phyloP scores from a whole-genome alignment of 2,113 vertebrate species.

The Bufo gargarizans region DNA sequence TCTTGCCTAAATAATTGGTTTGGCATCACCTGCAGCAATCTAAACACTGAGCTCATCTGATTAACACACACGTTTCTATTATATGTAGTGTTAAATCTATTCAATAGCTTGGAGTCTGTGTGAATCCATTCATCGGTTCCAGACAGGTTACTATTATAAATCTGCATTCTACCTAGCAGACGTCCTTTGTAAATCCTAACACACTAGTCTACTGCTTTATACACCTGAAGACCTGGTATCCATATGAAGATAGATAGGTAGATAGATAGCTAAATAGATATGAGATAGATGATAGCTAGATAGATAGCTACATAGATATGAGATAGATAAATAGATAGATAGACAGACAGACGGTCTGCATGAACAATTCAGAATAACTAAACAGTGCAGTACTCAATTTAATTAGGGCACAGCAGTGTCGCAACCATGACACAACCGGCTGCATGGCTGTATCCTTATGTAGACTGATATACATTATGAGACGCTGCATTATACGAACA shows the following conservation, averaged over 20 bases:
- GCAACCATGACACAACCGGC: too few species aligned
- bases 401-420: too few species aligned
- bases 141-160: not conserved
- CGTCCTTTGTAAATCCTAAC: not conserved
- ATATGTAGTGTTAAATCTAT: conserved; percentile 26
- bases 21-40: conserved; percentile 66
- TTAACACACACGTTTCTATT: conserved; percentile 46
- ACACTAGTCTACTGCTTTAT: not conserved
- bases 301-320: not conserved
- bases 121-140: conserved; percentile 7
- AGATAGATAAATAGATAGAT: not conserved
- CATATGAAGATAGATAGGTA: not conserved
- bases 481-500: too few species aligned
- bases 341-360: not conserved
- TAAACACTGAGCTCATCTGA: conserved; percentile 67
- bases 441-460: too few species aligned
- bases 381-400: too few species aligned
- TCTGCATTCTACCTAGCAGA: not conserved
- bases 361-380: too few species aligned
- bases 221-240: not conserved
- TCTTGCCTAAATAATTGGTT: conserved; percentile 55
- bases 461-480: too few species aligned
- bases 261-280: conserved; percentile 8
- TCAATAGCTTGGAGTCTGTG: conserved; percentile 11
- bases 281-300: not conserved